Conservation (phyloP, 2,113 vertebrate genomes). For the Paramisgurnus dabryanus region DNA sequence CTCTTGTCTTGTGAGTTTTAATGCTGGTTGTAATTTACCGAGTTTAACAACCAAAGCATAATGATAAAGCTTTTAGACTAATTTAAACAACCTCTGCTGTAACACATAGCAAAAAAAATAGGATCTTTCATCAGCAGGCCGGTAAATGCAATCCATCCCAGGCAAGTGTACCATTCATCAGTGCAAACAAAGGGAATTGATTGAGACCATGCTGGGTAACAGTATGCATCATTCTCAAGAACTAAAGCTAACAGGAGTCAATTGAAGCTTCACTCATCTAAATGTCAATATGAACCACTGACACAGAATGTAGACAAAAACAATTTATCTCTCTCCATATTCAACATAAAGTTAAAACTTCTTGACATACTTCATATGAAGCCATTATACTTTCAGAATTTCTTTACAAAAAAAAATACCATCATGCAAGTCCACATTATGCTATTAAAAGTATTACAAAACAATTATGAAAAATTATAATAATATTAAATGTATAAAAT, state of each 20-base stretch:
- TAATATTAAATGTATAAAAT: too few species aligned
- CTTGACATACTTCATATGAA: not conserved
- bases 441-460: not conserved
- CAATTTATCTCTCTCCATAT: not conserved
- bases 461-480: too few species aligned
- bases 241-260: conserved; percentile 37
- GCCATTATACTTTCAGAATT: not conserved
- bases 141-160: conserved; percentile 13
- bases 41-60: too few species aligned
- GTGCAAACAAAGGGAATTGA: conserved; percentile 3
- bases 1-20: too few species aligned
- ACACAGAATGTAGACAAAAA: conserved; percentile 8
- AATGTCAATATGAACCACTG: conserved; percentile 31
- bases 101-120: not conserved
- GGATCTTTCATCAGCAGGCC: not conserved
- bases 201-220: not conserved
- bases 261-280: conserved; percentile 26
- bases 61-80: not conserved
- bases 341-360: not conserved
- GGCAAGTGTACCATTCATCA: conserved; percentile 35
- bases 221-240: not conserved
- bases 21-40: too few species aligned
- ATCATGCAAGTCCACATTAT: not conserved
- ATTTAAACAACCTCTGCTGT: conserved; percentile 22
- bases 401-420: not conserved